These are phyloP conservation scores for Xiphorhynchus erythropygius DNA, from an alignment of 2,797 vertebrate genomes.

Conservation along the genomic window DNA sequence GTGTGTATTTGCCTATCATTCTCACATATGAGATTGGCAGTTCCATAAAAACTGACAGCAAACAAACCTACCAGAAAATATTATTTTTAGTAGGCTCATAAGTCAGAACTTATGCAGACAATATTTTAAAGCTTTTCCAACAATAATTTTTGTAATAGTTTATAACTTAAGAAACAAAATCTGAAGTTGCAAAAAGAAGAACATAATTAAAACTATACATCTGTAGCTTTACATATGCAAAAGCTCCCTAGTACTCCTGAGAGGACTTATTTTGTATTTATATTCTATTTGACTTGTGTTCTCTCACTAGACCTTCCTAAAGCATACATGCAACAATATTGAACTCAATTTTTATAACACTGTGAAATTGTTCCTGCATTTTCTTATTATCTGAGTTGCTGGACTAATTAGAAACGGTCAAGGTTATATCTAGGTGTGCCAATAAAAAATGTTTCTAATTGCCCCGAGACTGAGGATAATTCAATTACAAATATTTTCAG, in stretches of 20 bases:
- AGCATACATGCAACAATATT: constrained; percentile 38
- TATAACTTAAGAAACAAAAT: neutral
- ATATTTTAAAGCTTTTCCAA: neutral
- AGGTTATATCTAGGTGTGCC: constrained; percentile 73
- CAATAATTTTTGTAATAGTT: neutral
- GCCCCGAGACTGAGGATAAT: constrained; percentile 82
- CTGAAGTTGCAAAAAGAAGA: neutral
- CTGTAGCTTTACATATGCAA: neutral
- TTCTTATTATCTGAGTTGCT: constrained; percentile 72
- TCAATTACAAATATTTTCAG: constrained; percentile 84
- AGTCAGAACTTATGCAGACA: neutral
- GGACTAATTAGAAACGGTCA: constrained; percentile 73
- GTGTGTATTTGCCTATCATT: neutral
- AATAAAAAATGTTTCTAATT: constrained; percentile 84
- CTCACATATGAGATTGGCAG: neutral
- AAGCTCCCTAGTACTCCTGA: neutral
- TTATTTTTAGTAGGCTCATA: neutral
- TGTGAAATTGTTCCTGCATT: constrained; percentile 61
- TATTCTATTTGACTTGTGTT: neutral
- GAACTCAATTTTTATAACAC: constrained; percentile 67
- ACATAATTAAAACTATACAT: neutral
- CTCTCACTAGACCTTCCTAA: neutral
- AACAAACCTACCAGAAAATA: neutral
- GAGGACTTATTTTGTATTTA: constrained; percentile 13
- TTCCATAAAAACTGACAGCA: neutral